A percentile compares a stretch with the other conserved stretches of the same genome.
phyloP scores from a whole-genome alignment of 2,113 vertebrate species.

The Suricata suricatta region DNA sequence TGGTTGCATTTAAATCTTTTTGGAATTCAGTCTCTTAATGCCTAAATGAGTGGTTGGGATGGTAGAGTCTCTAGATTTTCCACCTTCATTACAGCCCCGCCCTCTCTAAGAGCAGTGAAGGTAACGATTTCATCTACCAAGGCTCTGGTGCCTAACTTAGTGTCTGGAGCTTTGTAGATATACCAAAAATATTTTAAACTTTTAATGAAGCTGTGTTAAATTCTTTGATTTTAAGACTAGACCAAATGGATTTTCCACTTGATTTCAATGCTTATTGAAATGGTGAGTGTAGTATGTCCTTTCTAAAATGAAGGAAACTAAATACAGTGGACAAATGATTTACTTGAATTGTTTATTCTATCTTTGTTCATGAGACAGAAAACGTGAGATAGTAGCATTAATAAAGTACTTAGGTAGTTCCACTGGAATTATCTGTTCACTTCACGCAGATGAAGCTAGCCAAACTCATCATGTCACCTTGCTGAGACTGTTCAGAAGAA shows the following conservation, averaged over 20 bases:
- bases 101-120: neutral
- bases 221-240: constrained; percentile 13
- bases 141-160: neutral
- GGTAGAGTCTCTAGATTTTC: neutral
- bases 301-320: neutral
- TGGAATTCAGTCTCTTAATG: constrained; percentile 38
- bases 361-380: neutral
- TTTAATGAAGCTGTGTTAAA: neutral
- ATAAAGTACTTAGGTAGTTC: neutral
- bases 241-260: neutral
- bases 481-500: neutral
- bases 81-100: neutral
- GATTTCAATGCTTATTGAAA: constrained; percentile 40
- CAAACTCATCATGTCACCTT: neutral
- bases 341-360: neutral
- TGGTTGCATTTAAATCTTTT: constrained; percentile 8
- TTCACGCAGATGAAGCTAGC: neutral
- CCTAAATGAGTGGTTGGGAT: neutral
- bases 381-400: neutral
- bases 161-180: neutral
- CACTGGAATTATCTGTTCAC: neutral
- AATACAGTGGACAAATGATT: neutral
- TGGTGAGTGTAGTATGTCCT: neutral
- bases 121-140: neutral
- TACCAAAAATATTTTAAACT: neutral